Evolutionary conservation across 2,113 vertebrate genomes (phyloP), one percentile per base, ranked within the genome.

Genomic region (Hassar affinis): DNA sequence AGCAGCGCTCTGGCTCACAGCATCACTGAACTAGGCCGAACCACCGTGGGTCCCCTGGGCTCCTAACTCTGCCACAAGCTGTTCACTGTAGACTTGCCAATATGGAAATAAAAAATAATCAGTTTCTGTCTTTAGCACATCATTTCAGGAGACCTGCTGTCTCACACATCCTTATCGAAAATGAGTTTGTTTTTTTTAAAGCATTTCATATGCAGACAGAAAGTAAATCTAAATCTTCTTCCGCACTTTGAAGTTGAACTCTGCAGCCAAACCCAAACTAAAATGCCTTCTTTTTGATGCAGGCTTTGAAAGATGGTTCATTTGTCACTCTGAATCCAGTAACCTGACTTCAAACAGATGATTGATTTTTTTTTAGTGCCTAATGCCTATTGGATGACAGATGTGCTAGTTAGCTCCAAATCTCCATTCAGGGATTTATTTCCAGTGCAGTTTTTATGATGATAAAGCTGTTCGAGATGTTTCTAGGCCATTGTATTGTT

Each of bases 21-120:
- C 82, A 88, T 75, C 82, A 61, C 84, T 78, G 87, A 88, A 82
- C 86, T 79, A 84, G 86, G 86, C 85, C 86, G 86, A 86, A 87
- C 85, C 54, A 84, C 82, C 30, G 27, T 17, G 8, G 81, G 71
- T 80, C 79, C 76, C 71, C 80, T 79, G 93, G 95, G 93, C 91
- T 92, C 86, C 94, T 94, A 94, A 96, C 93, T 94, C 95, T 95
- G 95, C 95, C 94, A 95, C 94, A 95, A 96, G 95, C 95, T 96
- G 94, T 96, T 97, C 95, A 97, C 96, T 95, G 96, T 96, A 96
- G 97, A 96, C 95, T 97, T 95, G 96, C 96, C 96, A 98, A 98
- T 97, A 96, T 95, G 94, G 83, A 88, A 90, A 85, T 85, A 86
- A 30, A 30, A 30, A n/a, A 89, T 86, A 93, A 94, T 93, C 92